phyloP scores from a whole-genome alignment of 2,797 vertebrate species.

The Fundulus diaphanus region DNA sequence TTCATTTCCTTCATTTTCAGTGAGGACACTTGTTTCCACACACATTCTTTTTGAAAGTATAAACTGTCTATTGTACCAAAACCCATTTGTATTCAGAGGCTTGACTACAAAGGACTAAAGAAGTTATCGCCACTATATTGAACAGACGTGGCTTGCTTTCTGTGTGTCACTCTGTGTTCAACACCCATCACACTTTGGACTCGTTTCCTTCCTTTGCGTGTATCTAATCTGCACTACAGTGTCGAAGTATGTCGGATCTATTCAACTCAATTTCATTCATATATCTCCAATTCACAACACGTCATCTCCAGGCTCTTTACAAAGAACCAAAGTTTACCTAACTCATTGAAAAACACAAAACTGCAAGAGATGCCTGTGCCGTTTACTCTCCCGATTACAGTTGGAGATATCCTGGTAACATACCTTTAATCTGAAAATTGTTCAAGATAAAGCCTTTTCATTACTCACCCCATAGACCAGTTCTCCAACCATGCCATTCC shows the following conservation, averaged over 20 bases:
- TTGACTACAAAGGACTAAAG: neutral
- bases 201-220: neutral
- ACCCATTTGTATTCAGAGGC: neutral
- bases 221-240: neutral
- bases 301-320: no score
- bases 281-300: no score
- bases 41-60: neutral
- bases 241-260: neutral
- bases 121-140: neutral
- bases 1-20: neutral
- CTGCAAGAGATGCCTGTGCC: neutral
- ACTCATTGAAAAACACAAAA: neutral
- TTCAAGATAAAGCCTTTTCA: neutral
- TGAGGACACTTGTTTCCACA: neutral
- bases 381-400: neutral
- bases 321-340: neutral
- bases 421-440: neutral
- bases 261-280: no score
- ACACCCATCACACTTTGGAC: neutral
- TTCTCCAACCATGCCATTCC: constrained; percentile 99
- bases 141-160: neutral
- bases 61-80: neutral
- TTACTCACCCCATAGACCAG: constrained; percentile 95
- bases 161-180: neutral
- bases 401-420: neutral